Base-by-base conservation (phyloP, 30 jellyfish, hydroid and myxozoan genomes). In the Clytia hemisphaerica region DNA sequence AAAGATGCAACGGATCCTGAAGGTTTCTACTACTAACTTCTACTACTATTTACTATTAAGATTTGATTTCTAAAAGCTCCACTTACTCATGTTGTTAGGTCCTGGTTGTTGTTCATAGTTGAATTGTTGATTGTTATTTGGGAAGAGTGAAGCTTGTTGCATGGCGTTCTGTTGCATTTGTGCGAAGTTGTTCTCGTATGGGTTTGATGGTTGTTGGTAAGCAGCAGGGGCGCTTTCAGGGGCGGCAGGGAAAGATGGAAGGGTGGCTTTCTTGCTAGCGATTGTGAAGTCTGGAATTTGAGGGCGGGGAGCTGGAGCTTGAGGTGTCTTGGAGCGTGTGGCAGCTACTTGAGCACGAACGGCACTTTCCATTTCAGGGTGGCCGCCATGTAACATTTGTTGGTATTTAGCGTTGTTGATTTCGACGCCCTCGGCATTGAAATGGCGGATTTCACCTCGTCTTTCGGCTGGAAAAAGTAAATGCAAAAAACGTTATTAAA, bases 21-120 rank as follows among this genome's bases (percentile, higher is more conserved):
- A n/a, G n/a, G n/a, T n/a, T n/a, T n/a, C n/a, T n/a, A n/a, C n/a
- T n/a, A n/a, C n/a, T n/a, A n/a, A n/a, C n/a, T n/a, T n/a, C n/a
- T n/a, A n/a, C n/a, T n/a, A n/a, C n/a, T n/a, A n/a, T n/a, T n/a
- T n/a, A n/a, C n/a, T n/a, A n/a, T n/a, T n/a, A n/a, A n/a, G n/a
- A n/a, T n/a, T n/a, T n/a, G n/a, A n/a, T n/a, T n/a, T n/a, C n/a
- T n/a, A n/a, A n/a, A n/a, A n/a, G n/a, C n/a, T n/a, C 18, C 29
- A 69, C 81, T 69, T 22, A 69, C 81, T 21, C 47, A 69, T 18
- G 2, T 45, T 45, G 27, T 69, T 45, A 16, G 42, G 18, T 50
- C 76, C 76, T 19, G 81, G 81, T 33, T 69, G 81, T 28, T 69
- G 46, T 44, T 69, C 81, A 45, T n/a, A n/a, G n/a, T n/a, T n/a